Percentiles rank a stretch among this genome's conserved stretches.
Evolutionary conservation across 2,797 vertebrate species (phyloP).

Genomic region (Botia almorhae): DNA sequence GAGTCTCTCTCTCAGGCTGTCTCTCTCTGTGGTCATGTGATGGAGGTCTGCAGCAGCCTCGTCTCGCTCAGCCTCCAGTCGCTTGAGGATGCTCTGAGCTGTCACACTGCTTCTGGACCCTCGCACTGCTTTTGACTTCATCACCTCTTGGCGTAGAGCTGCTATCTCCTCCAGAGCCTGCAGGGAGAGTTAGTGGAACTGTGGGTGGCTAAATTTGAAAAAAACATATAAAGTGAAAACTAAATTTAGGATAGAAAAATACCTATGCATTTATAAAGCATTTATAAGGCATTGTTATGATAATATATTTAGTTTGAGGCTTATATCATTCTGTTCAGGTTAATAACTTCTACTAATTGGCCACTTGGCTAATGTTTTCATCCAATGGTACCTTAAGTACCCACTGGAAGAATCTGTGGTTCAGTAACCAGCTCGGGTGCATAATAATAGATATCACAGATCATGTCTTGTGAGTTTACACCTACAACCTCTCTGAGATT

Average conservation of each 20-base stretch:
- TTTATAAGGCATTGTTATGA: no score
- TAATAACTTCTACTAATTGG: no score
- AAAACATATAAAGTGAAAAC: no score
- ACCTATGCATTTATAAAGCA: no score
- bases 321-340: no score
- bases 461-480: not conserved
- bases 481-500: not conserved
- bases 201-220: no score
- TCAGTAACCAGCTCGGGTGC: no score
- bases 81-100: conserved; percentile 74
- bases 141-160: conserved; percentile 72
- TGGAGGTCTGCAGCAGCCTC: conserved; percentile 73
- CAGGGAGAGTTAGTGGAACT: not conserved
- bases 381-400: no score
- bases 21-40: conserved; percentile 79
- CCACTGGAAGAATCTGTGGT: no score
- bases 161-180: conserved; percentile 81
- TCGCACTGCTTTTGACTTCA: conserved; percentile 71
- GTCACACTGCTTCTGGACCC: conserved; percentile 66
- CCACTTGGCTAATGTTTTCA: no score
- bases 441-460: not conserved
- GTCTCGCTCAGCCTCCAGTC: conserved; percentile 77
- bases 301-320: no score
- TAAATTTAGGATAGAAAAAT: no score
- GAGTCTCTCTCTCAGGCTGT: conserved; percentile 80